These are phyloP conservation scores for Axis porcinus DNA, from an alignment of 2,113 vertebrate genomes.

Conservation along the genomic window DNA sequence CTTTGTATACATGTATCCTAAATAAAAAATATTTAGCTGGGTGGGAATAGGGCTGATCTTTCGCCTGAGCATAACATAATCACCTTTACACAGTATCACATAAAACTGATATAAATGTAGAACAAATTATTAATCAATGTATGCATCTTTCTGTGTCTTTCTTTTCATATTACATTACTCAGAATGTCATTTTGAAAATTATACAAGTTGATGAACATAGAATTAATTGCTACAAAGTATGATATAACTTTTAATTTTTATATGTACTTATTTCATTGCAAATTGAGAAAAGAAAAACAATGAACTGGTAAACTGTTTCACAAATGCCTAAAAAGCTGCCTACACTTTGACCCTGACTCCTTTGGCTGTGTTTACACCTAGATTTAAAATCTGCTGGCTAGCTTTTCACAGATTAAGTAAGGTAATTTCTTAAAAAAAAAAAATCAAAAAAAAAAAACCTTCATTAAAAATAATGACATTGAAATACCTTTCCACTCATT, in stretches of 20 bases:
- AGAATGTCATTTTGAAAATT: not conserved
- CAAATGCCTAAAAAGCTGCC: not conserved
- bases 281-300: not conserved
- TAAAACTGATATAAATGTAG: not conserved
- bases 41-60: not conserved
- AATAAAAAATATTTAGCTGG: not conserved
- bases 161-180: not conserved
- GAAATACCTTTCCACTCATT: not conserved
- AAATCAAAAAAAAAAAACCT: too few relatives aligned
- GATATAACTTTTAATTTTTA: not conserved
- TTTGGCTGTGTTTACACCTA: not conserved
- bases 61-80: not conserved
- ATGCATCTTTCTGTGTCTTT: not conserved
- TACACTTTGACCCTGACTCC: not conserved
- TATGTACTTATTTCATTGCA: not conserved
- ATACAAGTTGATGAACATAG: not conserved
- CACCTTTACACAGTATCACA: not conserved
- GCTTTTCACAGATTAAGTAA: not conserved
- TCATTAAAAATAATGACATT: not conserved
- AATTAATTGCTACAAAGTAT: not conserved
- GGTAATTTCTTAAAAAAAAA: not conserved
- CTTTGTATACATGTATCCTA: not conserved
- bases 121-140: not conserved
- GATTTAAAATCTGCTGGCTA: not conserved
- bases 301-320: not conserved